Conservation (phyloP, 2,113 vertebrate species). For the Balaeniceps rex region DNA sequence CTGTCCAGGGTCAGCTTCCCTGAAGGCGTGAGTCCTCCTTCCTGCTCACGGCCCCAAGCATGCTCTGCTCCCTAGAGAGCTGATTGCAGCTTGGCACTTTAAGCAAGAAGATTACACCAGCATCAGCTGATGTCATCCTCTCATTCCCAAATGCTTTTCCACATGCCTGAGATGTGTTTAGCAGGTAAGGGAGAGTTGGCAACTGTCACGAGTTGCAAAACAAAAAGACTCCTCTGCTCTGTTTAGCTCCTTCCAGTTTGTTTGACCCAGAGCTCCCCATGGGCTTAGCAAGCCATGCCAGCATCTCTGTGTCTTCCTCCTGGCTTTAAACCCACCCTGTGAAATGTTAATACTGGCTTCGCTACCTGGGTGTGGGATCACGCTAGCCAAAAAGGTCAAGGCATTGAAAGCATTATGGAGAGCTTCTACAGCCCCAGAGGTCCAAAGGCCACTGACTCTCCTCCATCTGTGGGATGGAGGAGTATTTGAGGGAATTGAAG, state of each 20-base stretch:
- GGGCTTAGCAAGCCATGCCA: not conserved
- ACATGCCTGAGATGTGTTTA: not conserved
- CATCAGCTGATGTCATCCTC: not conserved
- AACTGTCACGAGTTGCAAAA: not conserved
- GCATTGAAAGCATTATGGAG: not conserved
- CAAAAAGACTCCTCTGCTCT: not conserved
- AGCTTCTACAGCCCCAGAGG: not conserved
- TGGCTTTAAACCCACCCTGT: not conserved
- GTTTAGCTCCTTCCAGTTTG: not conserved
- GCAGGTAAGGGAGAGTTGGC: not conserved
- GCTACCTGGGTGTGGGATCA: not conserved
- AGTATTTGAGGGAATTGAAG: not conserved
- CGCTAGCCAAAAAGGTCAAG: not conserved
- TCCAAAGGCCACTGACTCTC: not conserved
- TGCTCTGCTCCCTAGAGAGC: not conserved
- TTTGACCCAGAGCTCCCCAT: not conserved
- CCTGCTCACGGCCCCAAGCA: not conserved
- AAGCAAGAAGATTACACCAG: not conserved
- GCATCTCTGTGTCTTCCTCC: not conserved
- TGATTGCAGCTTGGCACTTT: not conserved
- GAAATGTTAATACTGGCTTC: not conserved
- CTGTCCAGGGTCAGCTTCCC: not conserved
- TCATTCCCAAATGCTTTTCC: conserved; percentile 6
- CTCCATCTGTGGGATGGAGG: not conserved
- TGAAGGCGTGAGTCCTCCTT: not conserved